Evolutionary conservation across 2,113 vertebrate genomes (phyloP), one percentile per base, ranked within the genome.

Genomic region (Bufo bufo): DNA sequence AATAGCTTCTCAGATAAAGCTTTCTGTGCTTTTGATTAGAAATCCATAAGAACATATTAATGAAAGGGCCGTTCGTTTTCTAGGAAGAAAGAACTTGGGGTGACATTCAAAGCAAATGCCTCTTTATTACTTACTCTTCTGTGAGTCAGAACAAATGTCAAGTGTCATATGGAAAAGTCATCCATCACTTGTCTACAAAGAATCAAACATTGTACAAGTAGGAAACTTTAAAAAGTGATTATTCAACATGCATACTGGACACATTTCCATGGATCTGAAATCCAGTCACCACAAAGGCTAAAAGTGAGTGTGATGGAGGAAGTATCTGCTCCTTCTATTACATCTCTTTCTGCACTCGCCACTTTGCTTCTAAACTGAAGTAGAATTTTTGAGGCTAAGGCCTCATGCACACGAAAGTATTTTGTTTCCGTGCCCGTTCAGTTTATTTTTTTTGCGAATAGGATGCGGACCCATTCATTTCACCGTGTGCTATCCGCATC

Each of bases 161-260:
- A 63, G 85, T 52, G 59, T 63, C 85, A 63, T 16, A 49, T 33
- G 45, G 59, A 52, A 75, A 63, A 86, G 33, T 11, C 59, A 86
- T 63, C 61, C 56, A 65, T 75, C 33, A n/a, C 66, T 85, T 77
- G 10, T 59, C 23, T 19, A 50, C 45, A 33, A 66, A 65, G 80
- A 65, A 82, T 63, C 43, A 82, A 65, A 82, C 59, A 63, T 65
- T 66, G 79, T 82, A 19, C n/a, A 82, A 82, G 79, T 47, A 63
- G 79, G 59, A 78, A 61, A 19, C 43, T 43, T 80, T 58, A 16
- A 63, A 82, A 82, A 49, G 45, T 59, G 43, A 16, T 12, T 20
- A 5, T 56, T 79, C 12, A 23, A 54, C n/a, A 5, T 33, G 50
- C 56, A 16, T 1, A 79, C 19, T 77, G 23, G 52, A 12, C 20